These are phyloP conservation scores for Lichenostomus cassidix DNA, from an alignment of 2,113 vertebrate species.

Conservation along the genomic window DNA sequence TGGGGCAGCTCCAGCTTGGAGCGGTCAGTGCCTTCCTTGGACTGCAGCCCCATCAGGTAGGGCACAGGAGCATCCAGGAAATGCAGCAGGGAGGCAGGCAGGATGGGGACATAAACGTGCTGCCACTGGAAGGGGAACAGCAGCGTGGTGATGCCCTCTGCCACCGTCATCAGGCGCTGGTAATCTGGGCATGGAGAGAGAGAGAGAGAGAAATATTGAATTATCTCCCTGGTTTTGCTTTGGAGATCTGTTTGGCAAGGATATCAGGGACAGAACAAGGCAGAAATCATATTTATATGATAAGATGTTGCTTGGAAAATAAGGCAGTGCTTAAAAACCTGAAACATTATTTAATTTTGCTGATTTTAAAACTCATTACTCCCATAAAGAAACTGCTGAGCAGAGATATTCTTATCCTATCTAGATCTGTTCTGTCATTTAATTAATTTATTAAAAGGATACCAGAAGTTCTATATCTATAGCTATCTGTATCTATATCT, in stretches of 20 bases:
- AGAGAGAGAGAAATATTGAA: background rate
- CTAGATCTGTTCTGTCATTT: background rate
- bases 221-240: background rate
- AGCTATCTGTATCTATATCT: no score
- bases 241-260: background rate
- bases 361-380: background rate
- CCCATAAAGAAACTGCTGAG: background rate
- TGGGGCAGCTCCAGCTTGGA: conserved; percentile 94
- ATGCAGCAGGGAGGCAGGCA: conserved; percentile 90
- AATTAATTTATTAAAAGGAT: background rate
- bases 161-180: conserved; percentile 94
- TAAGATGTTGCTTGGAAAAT: background rate
- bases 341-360: background rate
- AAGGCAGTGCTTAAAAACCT: background rate
- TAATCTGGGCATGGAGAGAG: conserved; percentile 80
- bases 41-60: conserved; percentile 95
- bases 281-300: background rate
- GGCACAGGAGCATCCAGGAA: conserved; percentile 96
- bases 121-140: conserved; percentile 99
- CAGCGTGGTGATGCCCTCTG: conserved; percentile 88
- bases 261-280: background rate
- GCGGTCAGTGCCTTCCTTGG: conserved; percentile 89
- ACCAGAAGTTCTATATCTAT: background rate
- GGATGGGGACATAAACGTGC: conserved; percentile 95
- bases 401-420: background rate